A percentile compares a stretch with the other conserved stretches of the same genome.
These are phyloP conservation scores for Standfussiana lucernea DNA, from an alignment of 2,888 invertebrate genomes.

Conservation along the genomic window DNA sequence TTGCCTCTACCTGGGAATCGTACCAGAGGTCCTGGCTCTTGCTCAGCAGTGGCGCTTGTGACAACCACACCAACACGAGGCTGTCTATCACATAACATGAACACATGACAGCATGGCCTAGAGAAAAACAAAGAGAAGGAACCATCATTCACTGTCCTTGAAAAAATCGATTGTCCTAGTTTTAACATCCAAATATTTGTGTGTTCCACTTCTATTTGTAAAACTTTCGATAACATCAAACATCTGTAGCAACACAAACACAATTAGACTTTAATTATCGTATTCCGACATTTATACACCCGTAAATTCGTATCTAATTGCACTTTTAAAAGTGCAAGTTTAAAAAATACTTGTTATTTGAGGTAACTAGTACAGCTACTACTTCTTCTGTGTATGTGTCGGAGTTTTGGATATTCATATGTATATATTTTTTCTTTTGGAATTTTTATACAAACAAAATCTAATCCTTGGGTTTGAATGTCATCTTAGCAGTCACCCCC, in stretches of 20 bases:
- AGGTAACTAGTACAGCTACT: background rate
- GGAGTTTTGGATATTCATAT: too few species aligned
- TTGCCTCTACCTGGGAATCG: too few species aligned
- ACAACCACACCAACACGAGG: too few species aligned
- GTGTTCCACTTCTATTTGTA: slow-evolving; percentile 45
- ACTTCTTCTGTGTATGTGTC: too few species aligned
- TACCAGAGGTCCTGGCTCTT: too few species aligned
- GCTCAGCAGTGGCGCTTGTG: too few species aligned
- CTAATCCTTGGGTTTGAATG: too few species aligned
- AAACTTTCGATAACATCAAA: slow-evolving; percentile 32
- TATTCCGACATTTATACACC: slow-evolving; percentile 15
- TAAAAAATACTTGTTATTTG: background rate
- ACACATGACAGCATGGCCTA: background rate
- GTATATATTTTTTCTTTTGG: too few species aligned
- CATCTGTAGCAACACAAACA: slow-evolving; percentile 33
- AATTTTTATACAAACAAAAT: background rate
- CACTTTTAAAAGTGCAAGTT: background rate
- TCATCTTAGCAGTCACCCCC: too few species aligned
- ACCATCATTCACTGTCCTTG: slow-evolving; percentile 7
- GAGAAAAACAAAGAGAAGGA: background rate
- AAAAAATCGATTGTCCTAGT: slow-evolving; percentile 22
- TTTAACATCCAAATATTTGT: slow-evolving; percentile 27
- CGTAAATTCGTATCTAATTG: slow-evolving; percentile 19
- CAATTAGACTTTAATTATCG: slow-evolving; percentile 42
- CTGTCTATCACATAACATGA: too few species aligned